Percentiles rank a stretch among this genome's conserved stretches.
Conservation (phyloP, 2,113 vertebrate species). For the Sylvia atricapilla region DNA sequence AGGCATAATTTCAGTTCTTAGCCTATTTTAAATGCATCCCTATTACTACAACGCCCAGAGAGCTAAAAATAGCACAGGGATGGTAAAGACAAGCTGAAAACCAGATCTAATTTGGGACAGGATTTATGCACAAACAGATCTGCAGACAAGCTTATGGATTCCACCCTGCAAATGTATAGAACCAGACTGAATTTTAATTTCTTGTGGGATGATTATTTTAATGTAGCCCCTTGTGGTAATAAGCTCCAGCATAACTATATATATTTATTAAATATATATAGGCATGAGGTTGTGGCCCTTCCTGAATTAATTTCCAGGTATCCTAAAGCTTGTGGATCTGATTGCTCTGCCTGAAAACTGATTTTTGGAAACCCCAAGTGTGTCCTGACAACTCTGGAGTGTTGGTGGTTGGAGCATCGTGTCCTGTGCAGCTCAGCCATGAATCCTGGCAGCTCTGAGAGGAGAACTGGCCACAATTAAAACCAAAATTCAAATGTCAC, state of each 20-base stretch:
- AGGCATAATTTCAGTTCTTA: constrained; percentile 49
- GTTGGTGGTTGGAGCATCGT: rapidly evolving
- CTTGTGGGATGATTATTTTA: neutral
- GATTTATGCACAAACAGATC: neutral
- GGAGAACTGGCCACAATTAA: neutral
- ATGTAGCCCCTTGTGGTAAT: neutral
- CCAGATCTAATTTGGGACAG: neutral
- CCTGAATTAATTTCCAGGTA: neutral
- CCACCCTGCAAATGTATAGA: neutral
- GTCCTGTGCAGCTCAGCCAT: neutral
- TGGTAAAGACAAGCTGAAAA: neutral
- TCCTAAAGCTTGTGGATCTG: neutral
- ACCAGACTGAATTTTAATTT: neutral
- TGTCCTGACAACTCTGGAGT: neutral
- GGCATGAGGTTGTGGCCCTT: neutral
- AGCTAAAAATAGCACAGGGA: constrained; percentile 2
- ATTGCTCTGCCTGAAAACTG: neutral
- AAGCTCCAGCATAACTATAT: neutral
- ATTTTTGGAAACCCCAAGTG: neutral
- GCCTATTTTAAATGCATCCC: neutral
- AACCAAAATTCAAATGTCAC: neutral
- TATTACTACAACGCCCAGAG: neutral
- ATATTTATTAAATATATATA: neutral
- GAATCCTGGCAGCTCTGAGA: neutral
- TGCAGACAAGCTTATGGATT: neutral